These are phyloP conservation scores for Hystrix cristata DNA, from an alignment of 2,113 vertebrate genomes.

Conservation along the genomic window DNA sequence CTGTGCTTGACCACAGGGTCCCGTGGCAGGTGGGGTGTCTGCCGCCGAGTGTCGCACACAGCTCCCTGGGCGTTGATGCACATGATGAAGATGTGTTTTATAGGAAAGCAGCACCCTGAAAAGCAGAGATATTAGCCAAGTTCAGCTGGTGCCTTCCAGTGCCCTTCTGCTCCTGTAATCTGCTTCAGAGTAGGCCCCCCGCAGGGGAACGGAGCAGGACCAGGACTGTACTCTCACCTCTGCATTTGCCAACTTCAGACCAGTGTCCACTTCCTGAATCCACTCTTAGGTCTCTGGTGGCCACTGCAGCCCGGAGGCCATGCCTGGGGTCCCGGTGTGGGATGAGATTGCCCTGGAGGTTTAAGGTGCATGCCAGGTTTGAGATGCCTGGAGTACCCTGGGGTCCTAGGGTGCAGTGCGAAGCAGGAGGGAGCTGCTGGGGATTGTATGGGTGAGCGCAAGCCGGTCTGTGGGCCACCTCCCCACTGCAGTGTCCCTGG, in stretches of 20 bases:
- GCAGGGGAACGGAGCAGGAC: not conserved
- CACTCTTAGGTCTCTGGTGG: not conserved
- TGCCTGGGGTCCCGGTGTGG: not conserved
- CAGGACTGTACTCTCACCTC: not conserved
- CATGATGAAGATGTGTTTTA: not conserved
- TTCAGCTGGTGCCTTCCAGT: not conserved
- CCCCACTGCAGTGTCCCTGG: no score
- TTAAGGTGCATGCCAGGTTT: not conserved
- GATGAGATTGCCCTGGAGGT: not conserved
- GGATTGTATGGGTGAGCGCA: not conserved
- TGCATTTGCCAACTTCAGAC: not conserved
- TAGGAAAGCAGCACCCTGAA: not conserved
- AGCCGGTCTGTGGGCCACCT: not conserved
- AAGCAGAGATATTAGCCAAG: not conserved
- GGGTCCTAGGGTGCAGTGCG: not conserved
- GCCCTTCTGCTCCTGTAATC: not conserved
- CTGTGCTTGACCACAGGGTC: not conserved
- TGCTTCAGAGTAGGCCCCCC: not conserved
- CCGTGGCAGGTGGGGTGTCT: not conserved
- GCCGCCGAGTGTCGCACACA: not conserved
- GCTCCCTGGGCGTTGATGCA: not conserved
- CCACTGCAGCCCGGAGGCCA: not conserved
- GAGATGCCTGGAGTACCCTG: not conserved
- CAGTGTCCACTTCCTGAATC: not conserved
- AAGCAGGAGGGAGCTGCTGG: not conserved